phyloP scores from a whole-genome alignment of 1,140 invertebrate genomes.

The Diabrotica undecimpunctata region DNA sequence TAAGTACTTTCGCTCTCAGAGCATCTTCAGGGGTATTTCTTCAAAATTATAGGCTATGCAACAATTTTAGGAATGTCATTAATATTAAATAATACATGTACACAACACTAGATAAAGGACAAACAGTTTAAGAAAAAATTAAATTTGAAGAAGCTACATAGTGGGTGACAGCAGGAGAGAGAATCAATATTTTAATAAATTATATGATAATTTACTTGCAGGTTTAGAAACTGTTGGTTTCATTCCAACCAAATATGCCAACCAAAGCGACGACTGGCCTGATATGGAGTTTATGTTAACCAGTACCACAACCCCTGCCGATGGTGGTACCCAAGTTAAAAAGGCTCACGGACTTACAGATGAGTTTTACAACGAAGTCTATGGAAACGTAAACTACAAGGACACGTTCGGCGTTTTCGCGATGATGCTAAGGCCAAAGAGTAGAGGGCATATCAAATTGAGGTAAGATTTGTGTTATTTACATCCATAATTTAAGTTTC shows the following conservation, averaged over 20 bases:
- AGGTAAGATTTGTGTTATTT: slow-evolving; percentile 30
- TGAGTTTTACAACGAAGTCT: slow-evolving; percentile 74
- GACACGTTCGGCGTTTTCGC: slow-evolving; percentile 79
- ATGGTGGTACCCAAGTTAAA: slow-evolving; percentile 69
- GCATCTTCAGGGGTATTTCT: no score
- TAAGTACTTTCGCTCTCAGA: no score
- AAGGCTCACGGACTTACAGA: slow-evolving; percentile 74
- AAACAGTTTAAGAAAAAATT: no score
- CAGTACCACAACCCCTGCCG: slow-evolving; percentile 73
- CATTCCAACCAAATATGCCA: slow-evolving; percentile 82
- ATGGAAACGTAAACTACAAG: slow-evolving; percentile 62
- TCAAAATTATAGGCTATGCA: no score
- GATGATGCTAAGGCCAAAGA: slow-evolving; percentile 83
- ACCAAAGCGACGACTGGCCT: slow-evolving; percentile 79
- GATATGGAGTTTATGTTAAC: slow-evolving; percentile 88
- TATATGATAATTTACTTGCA: background rate
- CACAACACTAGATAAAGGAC: no score
- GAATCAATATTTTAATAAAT: no score
- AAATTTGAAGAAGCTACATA: no score
- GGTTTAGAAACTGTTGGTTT: slow-evolving; percentile 79
- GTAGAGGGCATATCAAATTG: slow-evolving; percentile 73
- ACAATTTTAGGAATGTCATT: no score
- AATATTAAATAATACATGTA: no score
- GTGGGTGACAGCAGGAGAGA: no score
- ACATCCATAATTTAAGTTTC: slow-evolving; percentile 47